Evolutionary conservation across 2,113 vertebrate species (phyloP), one percentile per base, ranked within the genome.

Genomic region (Pitta sordida): DNA sequence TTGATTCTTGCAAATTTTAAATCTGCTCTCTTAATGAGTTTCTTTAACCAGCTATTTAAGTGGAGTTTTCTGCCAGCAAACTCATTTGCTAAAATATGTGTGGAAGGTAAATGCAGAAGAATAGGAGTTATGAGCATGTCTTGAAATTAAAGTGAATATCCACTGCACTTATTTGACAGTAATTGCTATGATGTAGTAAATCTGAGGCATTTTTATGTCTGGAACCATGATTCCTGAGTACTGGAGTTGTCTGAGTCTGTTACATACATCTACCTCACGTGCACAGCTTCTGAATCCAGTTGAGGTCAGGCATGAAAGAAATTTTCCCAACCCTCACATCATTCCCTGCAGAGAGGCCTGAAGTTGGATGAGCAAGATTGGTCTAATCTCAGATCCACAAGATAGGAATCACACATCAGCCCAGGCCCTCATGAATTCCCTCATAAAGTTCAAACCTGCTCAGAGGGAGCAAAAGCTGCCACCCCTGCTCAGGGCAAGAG

Each of bases 31-130:
- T 60, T 90, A 59, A 90, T 53, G 32, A 90, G 43, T 91, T 88
- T 23, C 43, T 91, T 80, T 94, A 86, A 94, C 88, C 95, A 86
- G 71, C 59, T 83, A 5, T 51, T 73, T 52, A 26, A 77, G 56
- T 67, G 43, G 71, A 88, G 37, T 32, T 70, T 93, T 86, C 83
- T 88, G 83, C 76, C 83, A 91, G 90, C 59, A 94, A 91, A 83
- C 43, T 80, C 43, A 13, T 86, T 93, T 94, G 43, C 43, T 81
- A 55, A 59, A 93, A 88, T 74, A 30, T 2, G 1, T 23, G 20
- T 51, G 36, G 16, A 29, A 77, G 30, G 60, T 83, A 91, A 83
- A 85, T 3, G 27, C n/a, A 37, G 46, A 62, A 65, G 53, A 80
- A 13, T 46, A 74, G n/a, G 11, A 30, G 15, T 51, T 48, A 24